phyloP scores from a whole-genome alignment of 2,888 invertebrate species.

The Pollenia amentaria region DNA sequence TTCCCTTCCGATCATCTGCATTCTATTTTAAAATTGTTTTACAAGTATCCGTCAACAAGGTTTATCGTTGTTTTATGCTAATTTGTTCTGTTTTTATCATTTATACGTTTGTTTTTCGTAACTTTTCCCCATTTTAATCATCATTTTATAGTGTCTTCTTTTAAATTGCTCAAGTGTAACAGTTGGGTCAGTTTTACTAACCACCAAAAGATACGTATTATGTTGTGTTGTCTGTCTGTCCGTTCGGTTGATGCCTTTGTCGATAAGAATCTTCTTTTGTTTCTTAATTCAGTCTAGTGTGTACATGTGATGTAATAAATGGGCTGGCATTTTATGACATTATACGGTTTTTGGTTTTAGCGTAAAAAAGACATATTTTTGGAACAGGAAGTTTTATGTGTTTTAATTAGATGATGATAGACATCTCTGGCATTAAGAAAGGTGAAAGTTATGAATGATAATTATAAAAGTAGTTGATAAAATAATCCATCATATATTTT shows the following conservation, averaged over 20 bases:
- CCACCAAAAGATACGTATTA: constrained; percentile 6
- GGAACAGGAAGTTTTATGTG: constrained; percentile 55
- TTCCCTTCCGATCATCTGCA: constrained; percentile 11
- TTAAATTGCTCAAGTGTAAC: constrained; percentile 61
- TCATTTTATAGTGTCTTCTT: constrained; percentile 55
- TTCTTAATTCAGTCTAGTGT: constrained; percentile 21
- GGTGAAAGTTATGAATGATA: constrained; percentile 48
- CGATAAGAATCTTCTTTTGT: constrained; percentile 55
- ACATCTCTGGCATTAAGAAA: background rate
- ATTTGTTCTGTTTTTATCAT: constrained; percentile 48
- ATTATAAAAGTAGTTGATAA: background rate
- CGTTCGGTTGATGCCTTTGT: constrained; percentile 28
- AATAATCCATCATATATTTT: too few species aligned
- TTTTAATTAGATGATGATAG: constrained; percentile 45
- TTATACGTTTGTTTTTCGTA: constrained; percentile 39
- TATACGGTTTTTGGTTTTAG: constrained; percentile 56
- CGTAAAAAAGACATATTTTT: constrained; percentile 43
- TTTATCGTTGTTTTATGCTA: constrained; percentile 73
- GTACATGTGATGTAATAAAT: constrained; percentile 44
- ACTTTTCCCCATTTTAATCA: constrained; percentile 51
- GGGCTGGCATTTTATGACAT: constrained; percentile 57
- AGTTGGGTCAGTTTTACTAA: constrained; percentile 54
- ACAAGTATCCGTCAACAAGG: constrained; percentile 69
- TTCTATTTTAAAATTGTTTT: constrained; percentile 1
- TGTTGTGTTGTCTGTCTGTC: background rate